Evolutionary conservation across 2,113 vertebrate species (phyloP).

Genomic region (Argyrosomus japonicus): DNA sequence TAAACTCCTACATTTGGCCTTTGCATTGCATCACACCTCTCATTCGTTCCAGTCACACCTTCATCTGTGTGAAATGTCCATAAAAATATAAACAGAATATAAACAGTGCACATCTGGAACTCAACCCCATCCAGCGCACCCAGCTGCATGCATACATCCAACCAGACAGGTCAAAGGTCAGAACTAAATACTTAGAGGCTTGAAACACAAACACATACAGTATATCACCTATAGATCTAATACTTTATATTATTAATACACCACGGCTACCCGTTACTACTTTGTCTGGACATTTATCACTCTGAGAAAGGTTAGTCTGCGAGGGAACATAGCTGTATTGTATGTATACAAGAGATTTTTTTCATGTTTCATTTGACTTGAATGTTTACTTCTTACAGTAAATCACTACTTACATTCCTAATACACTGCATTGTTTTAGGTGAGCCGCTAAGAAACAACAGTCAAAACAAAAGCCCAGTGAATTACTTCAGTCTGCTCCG

Average conservation of each 20-base stretch:
- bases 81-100: slow-evolving; percentile 37
- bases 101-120: slow-evolving; percentile 48
- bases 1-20: slow-evolving; percentile 19
- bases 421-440: background rate
- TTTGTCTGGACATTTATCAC: background rate
- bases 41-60: slow-evolving; percentile 36
- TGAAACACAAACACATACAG: slow-evolving; percentile 10
- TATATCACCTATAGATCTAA: background rate
- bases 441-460: slow-evolving; percentile 24
- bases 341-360: background rate
- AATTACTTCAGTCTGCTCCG: slow-evolving; percentile 48
- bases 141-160: slow-evolving; percentile 29
- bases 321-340: background rate
- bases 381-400: background rate
- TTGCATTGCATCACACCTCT: slow-evolving; percentile 11
- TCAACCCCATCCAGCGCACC: slow-evolving; percentile 2
- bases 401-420: background rate
- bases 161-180: slow-evolving; percentile 26
- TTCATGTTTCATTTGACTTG: background rate
- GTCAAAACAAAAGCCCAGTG: slow-evolving; percentile 27
- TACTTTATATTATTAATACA: background rate
- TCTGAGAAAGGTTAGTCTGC: background rate
- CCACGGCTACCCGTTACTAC: background rate
- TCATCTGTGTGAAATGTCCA: slow-evolving; percentile 27
- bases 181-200: background rate